Evolutionary conservation across 2,888 invertebrate species (phyloP).

Genomic region (Campoplex capitator): DNA sequence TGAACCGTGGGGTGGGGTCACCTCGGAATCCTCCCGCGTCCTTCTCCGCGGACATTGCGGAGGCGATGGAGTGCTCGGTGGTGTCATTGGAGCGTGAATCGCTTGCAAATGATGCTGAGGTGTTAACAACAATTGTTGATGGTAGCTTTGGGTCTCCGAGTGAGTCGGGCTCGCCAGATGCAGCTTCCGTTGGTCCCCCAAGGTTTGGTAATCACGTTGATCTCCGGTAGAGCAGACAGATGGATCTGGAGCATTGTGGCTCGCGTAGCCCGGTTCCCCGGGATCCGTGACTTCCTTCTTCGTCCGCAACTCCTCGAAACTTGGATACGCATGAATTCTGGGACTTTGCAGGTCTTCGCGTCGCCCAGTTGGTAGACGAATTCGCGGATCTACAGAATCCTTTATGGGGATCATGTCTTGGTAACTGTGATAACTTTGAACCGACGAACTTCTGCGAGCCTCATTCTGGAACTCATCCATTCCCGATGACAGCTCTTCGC

Average conservation of each 20-base stretch:
- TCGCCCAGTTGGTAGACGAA: not conserved
- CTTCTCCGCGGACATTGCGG: conserved; percentile 86
- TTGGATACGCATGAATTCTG: not conserved
- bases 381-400: conserved; percentile 35
- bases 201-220: conserved; percentile 55
- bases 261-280: conserved; percentile 1
- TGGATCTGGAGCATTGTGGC: conserved; percentile 5
- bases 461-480: conserved; percentile 28
- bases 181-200: conserved; percentile 57
- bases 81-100: conserved; percentile 88
- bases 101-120: conserved; percentile 79
- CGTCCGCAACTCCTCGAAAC: not conserved
- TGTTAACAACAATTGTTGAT: conserved; percentile 78
- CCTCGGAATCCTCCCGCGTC: conserved; percentile 80
- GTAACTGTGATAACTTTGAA: conserved; percentile 72
- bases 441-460: conserved; percentile 78
- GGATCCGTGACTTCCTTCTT: not conserved
- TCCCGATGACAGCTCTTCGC: conserved; percentile 33
- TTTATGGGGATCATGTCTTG: conserved; percentile 27
- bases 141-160: conserved; percentile 67
- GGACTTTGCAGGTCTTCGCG: not conserved
- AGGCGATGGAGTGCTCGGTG: conserved; percentile 91
- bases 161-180: not conserved
- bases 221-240: conserved; percentile 21
- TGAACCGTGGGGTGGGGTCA: conserved; percentile 51